Conservation (phyloP, 2,113 vertebrate genomes). For the Xiphias gladius region DNA sequence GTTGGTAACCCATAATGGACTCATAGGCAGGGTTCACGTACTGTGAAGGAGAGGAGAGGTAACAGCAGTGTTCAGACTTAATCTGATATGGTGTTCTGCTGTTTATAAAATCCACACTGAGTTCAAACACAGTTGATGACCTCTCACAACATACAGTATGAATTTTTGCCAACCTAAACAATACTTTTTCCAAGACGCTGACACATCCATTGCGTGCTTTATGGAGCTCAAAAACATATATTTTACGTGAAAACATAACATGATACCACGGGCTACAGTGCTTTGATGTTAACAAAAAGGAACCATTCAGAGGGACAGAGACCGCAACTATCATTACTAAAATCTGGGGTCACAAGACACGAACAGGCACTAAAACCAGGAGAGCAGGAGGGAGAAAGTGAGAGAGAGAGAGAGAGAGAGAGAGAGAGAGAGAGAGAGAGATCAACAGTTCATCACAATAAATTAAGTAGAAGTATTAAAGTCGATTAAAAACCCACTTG, state of each 20-base stretch:
- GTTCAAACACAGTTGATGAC: constrained; percentile 9
- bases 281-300: constrained; percentile 55
- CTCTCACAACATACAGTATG: background rate
- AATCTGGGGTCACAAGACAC: constrained; percentile 68
- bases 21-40: constrained; percentile 98
- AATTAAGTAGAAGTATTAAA: background rate
- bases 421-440: background rate
- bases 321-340: constrained; percentile 39
- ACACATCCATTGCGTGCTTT: background rate
- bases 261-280: constrained; percentile 32
- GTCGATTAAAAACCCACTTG: constrained; percentile 87
- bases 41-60: constrained; percentile 79
- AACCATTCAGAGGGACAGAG: constrained; percentile 51
- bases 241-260: constrained; percentile 40
- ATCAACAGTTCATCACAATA: background rate
- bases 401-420: background rate
- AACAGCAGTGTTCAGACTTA: constrained; percentile 26
- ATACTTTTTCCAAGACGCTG: background rate
- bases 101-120: constrained; percentile 20
- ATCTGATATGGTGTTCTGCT: background rate
- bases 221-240: constrained; percentile 10
- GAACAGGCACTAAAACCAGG: constrained; percentile 41
- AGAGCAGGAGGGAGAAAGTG: background rate
- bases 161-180: background rate
- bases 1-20: constrained; percentile 95